These are phyloP conservation scores for Dufourea novaeangliae DNA, from an alignment of 1,140 invertebrate species.

Conservation along the genomic window DNA sequence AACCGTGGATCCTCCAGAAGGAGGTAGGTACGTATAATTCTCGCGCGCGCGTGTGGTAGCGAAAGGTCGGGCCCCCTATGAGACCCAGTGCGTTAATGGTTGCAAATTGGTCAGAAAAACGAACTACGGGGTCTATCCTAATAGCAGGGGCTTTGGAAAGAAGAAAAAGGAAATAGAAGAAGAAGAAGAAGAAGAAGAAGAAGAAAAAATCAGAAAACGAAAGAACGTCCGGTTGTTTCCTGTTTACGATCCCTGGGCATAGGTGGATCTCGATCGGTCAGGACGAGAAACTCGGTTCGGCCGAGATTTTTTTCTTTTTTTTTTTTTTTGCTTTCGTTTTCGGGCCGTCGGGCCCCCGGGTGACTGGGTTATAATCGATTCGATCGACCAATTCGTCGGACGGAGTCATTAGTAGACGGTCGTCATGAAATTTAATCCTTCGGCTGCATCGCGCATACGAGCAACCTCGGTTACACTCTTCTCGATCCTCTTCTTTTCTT, in stretches of 20 bases:
- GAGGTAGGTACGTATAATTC: conserved; percentile 33
- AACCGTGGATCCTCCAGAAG: conserved; percentile 11
- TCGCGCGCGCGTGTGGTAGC: conserved; percentile 37
- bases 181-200: not conserved
- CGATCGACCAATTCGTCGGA: conserved; percentile 65
- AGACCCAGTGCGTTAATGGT: conserved; percentile 56
- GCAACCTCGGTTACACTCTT: not conserved
- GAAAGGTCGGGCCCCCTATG: conserved; percentile 54
- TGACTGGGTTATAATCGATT: conserved; percentile 63
- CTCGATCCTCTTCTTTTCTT: not conserved
- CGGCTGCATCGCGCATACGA: conserved; percentile 18
- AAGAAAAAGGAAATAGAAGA: no score
- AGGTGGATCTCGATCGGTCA: conserved; percentile 6
- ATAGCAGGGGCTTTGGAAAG: no score
- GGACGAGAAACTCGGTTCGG: conserved; percentile 25
- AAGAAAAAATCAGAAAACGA: not conserved
- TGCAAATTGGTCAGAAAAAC: conserved; percentile 68
- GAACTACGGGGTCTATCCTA: conserved; percentile 20
- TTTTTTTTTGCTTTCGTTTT: not conserved
- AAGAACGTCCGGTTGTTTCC: conserved; percentile 48
- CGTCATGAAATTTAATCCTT: conserved; percentile 63
- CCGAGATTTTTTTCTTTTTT: not conserved
- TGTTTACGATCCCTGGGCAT: conserved; percentile 48
- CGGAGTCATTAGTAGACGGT: conserved; percentile 55
- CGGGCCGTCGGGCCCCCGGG: conserved; percentile 21